A percentile compares a stretch with the other conserved stretches of the same genome.
Conservation (phyloP, 2,797 vertebrate species). For the Heliangelus exortis region DNA sequence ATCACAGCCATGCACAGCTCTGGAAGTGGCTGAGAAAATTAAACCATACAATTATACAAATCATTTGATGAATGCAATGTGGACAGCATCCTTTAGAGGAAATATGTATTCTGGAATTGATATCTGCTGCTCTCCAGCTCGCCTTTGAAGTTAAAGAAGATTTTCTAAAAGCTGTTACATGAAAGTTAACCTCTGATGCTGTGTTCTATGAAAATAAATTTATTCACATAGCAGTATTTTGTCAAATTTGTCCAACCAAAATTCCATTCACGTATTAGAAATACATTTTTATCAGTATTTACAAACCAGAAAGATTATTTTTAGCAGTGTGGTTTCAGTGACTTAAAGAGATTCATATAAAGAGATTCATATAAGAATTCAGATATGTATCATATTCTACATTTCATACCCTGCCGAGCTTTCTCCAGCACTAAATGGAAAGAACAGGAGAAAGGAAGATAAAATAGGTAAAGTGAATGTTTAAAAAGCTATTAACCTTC, state of each 20-base stretch:
- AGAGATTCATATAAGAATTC: not conserved
- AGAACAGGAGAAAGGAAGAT: not conserved
- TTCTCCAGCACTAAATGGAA: not conserved
- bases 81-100: not conserved
- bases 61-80: not conserved
- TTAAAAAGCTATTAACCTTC: not conserved
- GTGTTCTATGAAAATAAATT: not conserved
- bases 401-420: not conserved
- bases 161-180: not conserved
- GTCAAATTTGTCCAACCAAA: slow-evolving; percentile 1
- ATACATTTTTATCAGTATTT: slow-evolving; percentile 1
- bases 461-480: not conserved
- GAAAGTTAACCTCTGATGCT: not conserved
- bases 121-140: not conserved
- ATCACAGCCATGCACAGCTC: not conserved
- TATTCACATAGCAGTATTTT: not conserved
- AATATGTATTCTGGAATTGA: not conserved
- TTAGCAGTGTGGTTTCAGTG: not conserved
- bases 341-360: not conserved
- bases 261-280: not conserved
- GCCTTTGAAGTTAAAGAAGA: not conserved
- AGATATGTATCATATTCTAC: not conserved
- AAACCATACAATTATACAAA: not conserved
- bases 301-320: not conserved
- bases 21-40: not conserved